phyloP scores from a whole-genome alignment of 2,113 vertebrate genomes.

The Oriolus oriolus region DNA sequence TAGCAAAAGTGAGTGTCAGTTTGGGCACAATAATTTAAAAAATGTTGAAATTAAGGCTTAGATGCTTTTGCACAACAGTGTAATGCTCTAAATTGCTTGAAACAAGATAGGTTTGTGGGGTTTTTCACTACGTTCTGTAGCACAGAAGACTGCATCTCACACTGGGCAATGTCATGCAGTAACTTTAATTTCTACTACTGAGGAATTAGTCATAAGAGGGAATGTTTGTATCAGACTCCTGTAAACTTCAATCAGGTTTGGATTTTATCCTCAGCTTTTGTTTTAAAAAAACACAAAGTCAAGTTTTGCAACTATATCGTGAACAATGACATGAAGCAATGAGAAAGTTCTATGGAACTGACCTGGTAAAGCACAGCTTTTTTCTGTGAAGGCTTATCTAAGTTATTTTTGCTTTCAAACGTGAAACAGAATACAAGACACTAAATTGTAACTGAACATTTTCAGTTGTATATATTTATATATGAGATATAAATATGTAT shows the following conservation, averaged over 20 bases:
- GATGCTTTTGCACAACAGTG: neutral
- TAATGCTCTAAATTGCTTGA: neutral
- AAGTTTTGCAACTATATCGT: neutral
- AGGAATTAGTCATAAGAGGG: neutral
- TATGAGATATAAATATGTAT: neutral
- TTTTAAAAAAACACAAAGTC: neutral
- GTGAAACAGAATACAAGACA: neutral
- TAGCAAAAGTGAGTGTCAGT: neutral
- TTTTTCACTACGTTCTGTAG: neutral
- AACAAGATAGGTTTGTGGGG: neutral
- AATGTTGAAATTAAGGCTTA: neutral
- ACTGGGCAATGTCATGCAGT: rapidly evolving
- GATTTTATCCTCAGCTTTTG: neutral
- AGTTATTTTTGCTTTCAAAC: neutral
- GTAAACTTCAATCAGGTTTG: neutral
- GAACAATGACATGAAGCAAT: neutral
- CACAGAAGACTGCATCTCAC: neutral
- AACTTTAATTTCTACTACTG: neutral
- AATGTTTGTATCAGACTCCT: neutral
- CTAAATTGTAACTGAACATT: neutral
- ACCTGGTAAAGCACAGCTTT: neutral
- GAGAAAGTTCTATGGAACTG: neutral
- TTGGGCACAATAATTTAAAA: neutral
- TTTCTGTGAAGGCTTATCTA: neutral
- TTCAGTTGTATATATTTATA: neutral